These are phyloP conservation scores for Papilio elwesi DNA, from an alignment of 2,888 invertebrate species.

Conservation along the genomic window DNA sequence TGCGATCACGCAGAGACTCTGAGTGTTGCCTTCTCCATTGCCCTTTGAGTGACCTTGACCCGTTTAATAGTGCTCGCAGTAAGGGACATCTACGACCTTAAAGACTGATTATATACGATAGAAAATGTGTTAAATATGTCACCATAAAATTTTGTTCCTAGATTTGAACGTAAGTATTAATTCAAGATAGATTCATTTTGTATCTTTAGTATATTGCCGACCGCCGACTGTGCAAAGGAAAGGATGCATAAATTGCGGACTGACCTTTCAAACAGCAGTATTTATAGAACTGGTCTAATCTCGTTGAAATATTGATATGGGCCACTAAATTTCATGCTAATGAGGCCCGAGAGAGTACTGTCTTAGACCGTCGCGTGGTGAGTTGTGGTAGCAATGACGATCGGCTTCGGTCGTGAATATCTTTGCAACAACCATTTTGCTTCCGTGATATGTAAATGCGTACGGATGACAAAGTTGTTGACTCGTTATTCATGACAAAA, in stretches of 20 bases:
- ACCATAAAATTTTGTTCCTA: neutral
- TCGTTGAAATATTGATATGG: constrained; percentile 61
- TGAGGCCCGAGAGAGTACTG: constrained; percentile 30
- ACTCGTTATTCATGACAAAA: neutral
- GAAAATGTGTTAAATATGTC: too few species aligned
- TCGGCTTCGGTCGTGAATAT: neutral
- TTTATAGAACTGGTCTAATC: constrained; percentile 59
- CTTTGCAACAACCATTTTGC: constrained; percentile 3
- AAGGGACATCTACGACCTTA: too few species aligned
- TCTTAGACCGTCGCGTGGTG: constrained; percentile 14
- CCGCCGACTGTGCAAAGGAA: constrained; percentile 27
- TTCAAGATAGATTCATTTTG: constrained; percentile 29
- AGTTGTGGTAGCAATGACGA: constrained; percentile 12
- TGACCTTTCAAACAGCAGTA: constrained; percentile 53
- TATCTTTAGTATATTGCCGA: constrained; percentile 24
- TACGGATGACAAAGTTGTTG: neutral
- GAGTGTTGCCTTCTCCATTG: too few species aligned
- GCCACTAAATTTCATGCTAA: constrained; percentile 48
- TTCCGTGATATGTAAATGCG: neutral
- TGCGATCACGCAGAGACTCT: too few species aligned
- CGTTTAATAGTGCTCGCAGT: too few species aligned
- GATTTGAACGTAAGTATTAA: neutral
- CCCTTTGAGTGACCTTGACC: too few species aligned
- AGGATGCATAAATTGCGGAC: constrained; percentile 43
- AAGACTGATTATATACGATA: too few species aligned